Evolutionary conservation across 1,140 invertebrate species (phyloP).

Genomic region (Cydia amplana): DNA sequence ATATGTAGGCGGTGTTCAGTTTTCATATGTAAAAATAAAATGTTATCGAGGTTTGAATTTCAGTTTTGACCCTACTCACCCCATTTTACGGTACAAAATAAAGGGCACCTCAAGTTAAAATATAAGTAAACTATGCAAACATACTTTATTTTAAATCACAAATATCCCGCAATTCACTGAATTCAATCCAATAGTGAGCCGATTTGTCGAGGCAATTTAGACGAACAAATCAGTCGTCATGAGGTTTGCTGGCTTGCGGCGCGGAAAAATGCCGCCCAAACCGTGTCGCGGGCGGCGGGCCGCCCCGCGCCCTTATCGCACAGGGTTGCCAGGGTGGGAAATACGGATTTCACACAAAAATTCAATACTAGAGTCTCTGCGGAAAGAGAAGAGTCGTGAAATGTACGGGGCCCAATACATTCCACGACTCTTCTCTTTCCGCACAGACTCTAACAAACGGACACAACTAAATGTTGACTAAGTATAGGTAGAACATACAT

Average conservation of each 20-base stretch:
- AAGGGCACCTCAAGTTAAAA: not conserved
- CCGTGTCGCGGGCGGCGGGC: conserved; percentile 51
- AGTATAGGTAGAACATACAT: too few relatives aligned
- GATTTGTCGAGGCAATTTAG: conserved; percentile 15
- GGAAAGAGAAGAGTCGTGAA: too few relatives aligned
- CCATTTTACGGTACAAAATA: too few relatives aligned
- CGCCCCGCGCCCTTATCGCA: conserved; percentile 34
- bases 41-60: too few relatives aligned
- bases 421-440: too few relatives aligned
- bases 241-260: not conserved
- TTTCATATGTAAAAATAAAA: too few relatives aligned
- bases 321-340: conserved; percentile 9
- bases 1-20: too few relatives aligned
- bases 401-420: too few relatives aligned
- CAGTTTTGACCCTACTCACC: too few relatives aligned
- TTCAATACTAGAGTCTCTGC: too few relatives aligned
- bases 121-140: not conserved
- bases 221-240: conserved; percentile 64
- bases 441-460: too few relatives aligned
- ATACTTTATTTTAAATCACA: not conserved
- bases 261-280: conserved; percentile 73
- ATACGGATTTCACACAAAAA: not conserved
- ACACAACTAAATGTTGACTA: too few relatives aligned
- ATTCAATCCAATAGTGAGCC: conserved; percentile 9
- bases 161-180: not conserved